Percentiles rank a stretch among this genome's conserved stretches.
Evolutionary conservation across 2,113 vertebrate species (phyloP).

Genomic region (Ovis canadensis): DNA sequence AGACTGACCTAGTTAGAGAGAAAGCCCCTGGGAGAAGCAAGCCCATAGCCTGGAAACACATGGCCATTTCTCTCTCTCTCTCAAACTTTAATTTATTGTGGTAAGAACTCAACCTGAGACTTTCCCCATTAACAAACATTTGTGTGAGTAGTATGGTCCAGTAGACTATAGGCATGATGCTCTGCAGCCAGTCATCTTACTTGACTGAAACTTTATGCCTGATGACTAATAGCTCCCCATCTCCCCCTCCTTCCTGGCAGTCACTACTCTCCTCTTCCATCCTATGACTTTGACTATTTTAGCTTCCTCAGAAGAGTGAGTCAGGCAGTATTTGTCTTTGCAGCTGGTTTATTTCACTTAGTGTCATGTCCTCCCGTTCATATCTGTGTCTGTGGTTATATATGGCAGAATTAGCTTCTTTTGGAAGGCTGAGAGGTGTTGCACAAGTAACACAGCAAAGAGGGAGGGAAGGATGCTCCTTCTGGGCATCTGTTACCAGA

Average conservation of each 20-base stretch:
- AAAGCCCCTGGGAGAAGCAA: background rate
- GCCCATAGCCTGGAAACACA: background rate
- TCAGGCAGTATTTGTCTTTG: background rate
- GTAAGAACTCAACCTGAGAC: too few relatives aligned
- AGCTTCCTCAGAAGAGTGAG: background rate
- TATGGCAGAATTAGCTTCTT: too few relatives aligned
- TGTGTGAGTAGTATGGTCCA: too few relatives aligned
- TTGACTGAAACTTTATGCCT: background rate
- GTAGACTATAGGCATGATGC: background rate
- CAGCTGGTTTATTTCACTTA: background rate
- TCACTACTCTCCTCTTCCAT: background rate
- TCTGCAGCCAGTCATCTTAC: background rate
- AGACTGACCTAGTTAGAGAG: background rate
- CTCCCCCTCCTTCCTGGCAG: background rate
- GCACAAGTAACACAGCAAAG: background rate
- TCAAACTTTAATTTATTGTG: background rate
- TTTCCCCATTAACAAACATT: background rate
- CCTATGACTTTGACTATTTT: background rate
- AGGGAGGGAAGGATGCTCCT: background rate
- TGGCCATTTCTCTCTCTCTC: background rate
- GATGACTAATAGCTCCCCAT: background rate
- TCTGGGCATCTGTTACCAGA: background rate
- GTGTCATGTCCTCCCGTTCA: background rate
- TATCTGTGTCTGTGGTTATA: too few relatives aligned
- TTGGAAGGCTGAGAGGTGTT: background rate